A percentile compares a stretch with the other conserved stretches of the same genome.
Conservation (phyloP, 2,113 vertebrate genomes). For the human (Homo sapiens) region GRCh38 chr1:3090501-3091000, state of each 20-base stretch:
- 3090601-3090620: no score
- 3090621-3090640: background rate
- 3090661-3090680: background rate
- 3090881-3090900: slow-evolving; percentile 41
- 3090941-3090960: background rate
- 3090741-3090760: background rate
- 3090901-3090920: slow-evolving; percentile 55
- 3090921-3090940: background rate
- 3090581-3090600: fast-evolving
- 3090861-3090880: slow-evolving; percentile 86
- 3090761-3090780: slow-evolving; percentile 17
- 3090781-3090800: slow-evolving; percentile 77
- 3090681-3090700: fast-evolving
- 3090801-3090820: slow-evolving; percentile 90
- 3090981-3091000: background rate
- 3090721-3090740: background rate
- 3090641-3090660: background rate
- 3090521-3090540: background rate
- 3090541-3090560: fast-evolving
- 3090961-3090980: background rate
- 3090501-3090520: background rate
- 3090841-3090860: slow-evolving; percentile 90
- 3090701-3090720: background rate
- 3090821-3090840: slow-evolving; percentile 91
- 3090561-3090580: fast-evolving